Percentiles rank a stretch among this genome's conserved stretches.
phyloP scores from a whole-genome alignment of 2,888 invertebrate species.

The Rhynchonema sp. region DNA sequence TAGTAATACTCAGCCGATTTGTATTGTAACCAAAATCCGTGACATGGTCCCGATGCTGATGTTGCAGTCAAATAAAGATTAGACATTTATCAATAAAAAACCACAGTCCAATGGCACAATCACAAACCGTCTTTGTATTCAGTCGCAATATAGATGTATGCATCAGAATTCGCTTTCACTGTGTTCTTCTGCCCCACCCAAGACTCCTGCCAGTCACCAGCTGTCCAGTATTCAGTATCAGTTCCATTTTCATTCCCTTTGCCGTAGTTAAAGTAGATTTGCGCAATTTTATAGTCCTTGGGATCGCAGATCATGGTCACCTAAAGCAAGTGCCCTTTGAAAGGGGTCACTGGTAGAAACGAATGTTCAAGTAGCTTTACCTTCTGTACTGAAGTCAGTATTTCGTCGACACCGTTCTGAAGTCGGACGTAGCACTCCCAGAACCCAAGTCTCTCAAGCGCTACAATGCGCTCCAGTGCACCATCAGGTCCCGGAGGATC shows the following conservation, averaged over 20 bases:
- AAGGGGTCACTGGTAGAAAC: too few relatives aligned
- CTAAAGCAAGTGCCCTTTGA: too few relatives aligned
- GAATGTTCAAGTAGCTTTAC: too few relatives aligned
- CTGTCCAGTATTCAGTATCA: neutral
- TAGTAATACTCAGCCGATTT: too few relatives aligned
- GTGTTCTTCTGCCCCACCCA: neutral
- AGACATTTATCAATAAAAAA: too few relatives aligned
- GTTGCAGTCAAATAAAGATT: too few relatives aligned
- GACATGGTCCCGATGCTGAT: too few relatives aligned
- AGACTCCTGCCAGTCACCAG: neutral
- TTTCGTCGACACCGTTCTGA: neutral
- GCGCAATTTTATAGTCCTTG: neutral
- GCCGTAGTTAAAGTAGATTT: neutral
- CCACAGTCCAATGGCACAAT: too few relatives aligned
- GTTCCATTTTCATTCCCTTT: neutral
- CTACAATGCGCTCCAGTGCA: neutral
- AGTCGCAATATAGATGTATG: neutral
- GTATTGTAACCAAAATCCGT: too few relatives aligned
- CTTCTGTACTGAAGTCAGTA: neutral
- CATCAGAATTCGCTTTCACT: neutral
- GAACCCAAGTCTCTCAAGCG: neutral
- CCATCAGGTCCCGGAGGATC: too few relatives aligned
- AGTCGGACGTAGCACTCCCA: neutral
- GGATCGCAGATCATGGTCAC: neutral
- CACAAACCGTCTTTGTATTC: neutral